Conservation (phyloP, 1,140 invertebrate genomes). For the Chelonus insularis region DNA sequence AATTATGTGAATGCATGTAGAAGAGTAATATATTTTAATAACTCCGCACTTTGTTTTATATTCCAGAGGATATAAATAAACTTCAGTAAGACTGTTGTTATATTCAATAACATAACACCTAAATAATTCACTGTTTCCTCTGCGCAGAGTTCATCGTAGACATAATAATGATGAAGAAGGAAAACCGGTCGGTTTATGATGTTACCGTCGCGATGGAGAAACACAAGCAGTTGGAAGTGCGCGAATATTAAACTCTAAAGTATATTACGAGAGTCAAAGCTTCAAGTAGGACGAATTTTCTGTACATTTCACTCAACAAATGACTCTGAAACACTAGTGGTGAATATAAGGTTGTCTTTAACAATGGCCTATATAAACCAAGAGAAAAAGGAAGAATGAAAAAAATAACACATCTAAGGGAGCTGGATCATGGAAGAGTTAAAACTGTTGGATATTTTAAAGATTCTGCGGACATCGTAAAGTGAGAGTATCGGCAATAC, state of each 20-base stretch:
- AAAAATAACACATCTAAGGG: background rate
- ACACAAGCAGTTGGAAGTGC: background rate
- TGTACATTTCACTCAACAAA: too few relatives aligned
- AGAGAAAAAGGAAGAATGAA: too few relatives aligned
- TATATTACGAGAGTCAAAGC: background rate
- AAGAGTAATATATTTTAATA: too few relatives aligned
- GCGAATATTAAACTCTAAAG: background rate
- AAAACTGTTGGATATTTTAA: constrained; percentile 27
- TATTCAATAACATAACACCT: constrained; percentile 1
- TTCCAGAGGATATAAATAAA: background rate
- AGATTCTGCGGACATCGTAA: constrained; percentile 41
- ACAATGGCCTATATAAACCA: too few relatives aligned
- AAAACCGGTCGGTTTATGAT: constrained; percentile 12
- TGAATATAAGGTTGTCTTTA: too few relatives aligned
- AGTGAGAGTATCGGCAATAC: constrained; percentile 19
- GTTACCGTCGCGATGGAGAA: background rate
- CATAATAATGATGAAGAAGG: constrained; percentile 6
- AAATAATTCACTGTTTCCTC: background rate
- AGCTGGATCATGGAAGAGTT: background rate
- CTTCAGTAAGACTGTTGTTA: background rate
- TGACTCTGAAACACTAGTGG: too few relatives aligned
- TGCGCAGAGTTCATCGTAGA: background rate
- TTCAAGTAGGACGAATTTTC: too few relatives aligned
- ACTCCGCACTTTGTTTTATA: too few relatives aligned
- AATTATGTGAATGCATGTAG: too few relatives aligned